These are phyloP conservation scores for cat (Felis catus) DNA, from an alignment of 2,113 vertebrate species.

Conservation along the genomic window F.catus_Fca126_mat1.0 CM031418.1:40873001-40873500, in stretches of 20 bases:
- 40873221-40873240: background rate
- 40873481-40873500: background rate
- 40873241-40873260: background rate
- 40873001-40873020: background rate
- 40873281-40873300: background rate
- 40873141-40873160: background rate
- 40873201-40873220: background rate
- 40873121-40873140: background rate
- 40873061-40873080: background rate
- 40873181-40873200: background rate
- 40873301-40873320: background rate
- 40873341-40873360: background rate
- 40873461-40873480: background rate
- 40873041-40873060: background rate
- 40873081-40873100: background rate
- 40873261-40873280: background rate
- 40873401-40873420: background rate
- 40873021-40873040: background rate
- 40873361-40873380: background rate
- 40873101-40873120: background rate
- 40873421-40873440: background rate
- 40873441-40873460: background rate
- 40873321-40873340: background rate
- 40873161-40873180: background rate
- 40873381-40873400: background rate